Conservation (phyloP, 2,888 invertebrate genomes). For the Gymnosoma rotundatum region DNA sequence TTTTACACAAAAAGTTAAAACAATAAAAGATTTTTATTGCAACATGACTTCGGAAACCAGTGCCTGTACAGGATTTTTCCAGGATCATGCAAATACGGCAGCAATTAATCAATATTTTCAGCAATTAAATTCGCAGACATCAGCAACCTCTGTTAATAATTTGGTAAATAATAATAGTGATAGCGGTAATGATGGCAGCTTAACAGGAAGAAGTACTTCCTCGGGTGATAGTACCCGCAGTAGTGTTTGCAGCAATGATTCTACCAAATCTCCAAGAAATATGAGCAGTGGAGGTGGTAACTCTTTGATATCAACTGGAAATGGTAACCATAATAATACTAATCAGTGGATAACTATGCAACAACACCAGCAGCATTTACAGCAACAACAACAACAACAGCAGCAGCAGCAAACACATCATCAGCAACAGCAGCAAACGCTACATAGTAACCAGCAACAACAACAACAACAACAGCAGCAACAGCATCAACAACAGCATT, state of each 20-base stretch:
- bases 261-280: slow-evolving; percentile 71
- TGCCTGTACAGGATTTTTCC: slow-evolving; percentile 79
- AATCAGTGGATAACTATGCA: slow-evolving; percentile 72
- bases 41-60: slow-evolving; percentile 59
- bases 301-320: slow-evolving; percentile 24
- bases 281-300: slow-evolving; percentile 62
- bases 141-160: slow-evolving; percentile 73
- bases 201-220: slow-evolving; percentile 67
- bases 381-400: slow-evolving; percentile 68
- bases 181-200: slow-evolving; percentile 63
- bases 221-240: slow-evolving; percentile 74
- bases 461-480: slow-evolving; percentile 71
- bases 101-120: slow-evolving; percentile 79
- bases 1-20: background rate
- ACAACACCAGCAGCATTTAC: slow-evolving; percentile 70
- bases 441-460: slow-evolving; percentile 72
- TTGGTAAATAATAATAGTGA: slow-evolving; percentile 59
- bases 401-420: slow-evolving; percentile 70
- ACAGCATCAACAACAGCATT: slow-evolving; percentile 72
- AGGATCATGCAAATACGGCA: slow-evolving; percentile 77
- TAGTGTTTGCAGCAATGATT: slow-evolving; percentile 75
- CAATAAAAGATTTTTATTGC: background rate
- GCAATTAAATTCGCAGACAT: slow-evolving; percentile 77
- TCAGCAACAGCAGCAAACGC: slow-evolving; percentile 70
- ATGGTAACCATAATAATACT: slow-evolving; percentile 48